Evolutionary conservation across 2,888 invertebrate genomes (phyloP).

Genomic region (Baronia brevicornis): DNA sequence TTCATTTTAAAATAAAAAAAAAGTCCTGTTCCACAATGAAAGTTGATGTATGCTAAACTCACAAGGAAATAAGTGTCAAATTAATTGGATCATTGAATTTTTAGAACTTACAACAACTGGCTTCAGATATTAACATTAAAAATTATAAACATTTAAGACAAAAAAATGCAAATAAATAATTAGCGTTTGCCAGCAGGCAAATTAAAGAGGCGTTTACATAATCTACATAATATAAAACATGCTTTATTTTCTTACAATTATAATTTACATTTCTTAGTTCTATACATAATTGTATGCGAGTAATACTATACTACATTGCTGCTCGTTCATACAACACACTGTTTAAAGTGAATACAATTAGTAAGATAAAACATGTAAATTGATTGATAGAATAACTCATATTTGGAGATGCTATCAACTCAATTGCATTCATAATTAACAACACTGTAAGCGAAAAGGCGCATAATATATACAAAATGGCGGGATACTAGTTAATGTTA

Average conservation of each 20-base stretch:
- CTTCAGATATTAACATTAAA: constrained; percentile 52
- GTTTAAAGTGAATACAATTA: constrained; percentile 25
- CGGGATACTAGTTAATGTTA: constrained; percentile 18
- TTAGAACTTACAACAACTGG: constrained; percentile 60
- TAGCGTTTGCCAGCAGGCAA: constrained; percentile 62
- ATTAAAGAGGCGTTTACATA: constrained; percentile 61
- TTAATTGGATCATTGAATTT: constrained; percentile 28
- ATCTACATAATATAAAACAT: constrained; percentile 73
- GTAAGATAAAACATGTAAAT: constrained; percentile 4
- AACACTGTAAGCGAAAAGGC: constrained; percentile 3
- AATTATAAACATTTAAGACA: constrained; percentile 66
- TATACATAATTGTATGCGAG: constrained; percentile 54
- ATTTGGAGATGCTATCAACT: constrained; percentile 20
- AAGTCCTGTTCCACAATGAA: too few relatives aligned
- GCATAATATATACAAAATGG: constrained; percentile 19
- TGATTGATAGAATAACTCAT: constrained; percentile 15
- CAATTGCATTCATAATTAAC: constrained; percentile 11
- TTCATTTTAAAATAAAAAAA: constrained; percentile 13
- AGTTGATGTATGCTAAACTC: too few relatives aligned
- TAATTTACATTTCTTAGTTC: constrained; percentile 63
- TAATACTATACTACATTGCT: constrained; percentile 50
- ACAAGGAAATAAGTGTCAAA: constrained; percentile 9
- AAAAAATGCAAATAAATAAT: constrained; percentile 73
- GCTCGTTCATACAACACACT: constrained; percentile 34
- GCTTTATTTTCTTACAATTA: constrained; percentile 63